A percentile compares a stretch with the other conserved stretches of the same genome.
Conservation (phyloP, 2,797 vertebrate genomes). For the Etheostoma nigrum region DNA sequence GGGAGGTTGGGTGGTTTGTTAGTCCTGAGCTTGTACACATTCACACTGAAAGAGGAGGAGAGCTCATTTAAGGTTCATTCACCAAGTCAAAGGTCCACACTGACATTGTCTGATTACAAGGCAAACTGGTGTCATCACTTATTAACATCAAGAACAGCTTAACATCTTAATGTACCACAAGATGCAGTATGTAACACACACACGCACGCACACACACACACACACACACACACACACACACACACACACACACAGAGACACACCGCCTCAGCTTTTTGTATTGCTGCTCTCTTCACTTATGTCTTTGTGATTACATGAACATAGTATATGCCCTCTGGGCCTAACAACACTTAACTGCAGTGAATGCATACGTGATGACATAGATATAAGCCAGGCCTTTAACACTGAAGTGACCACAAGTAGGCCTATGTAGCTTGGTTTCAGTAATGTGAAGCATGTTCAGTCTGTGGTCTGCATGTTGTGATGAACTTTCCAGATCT, state of each 20-base stretch:
- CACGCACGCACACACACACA: too few relatives aligned
- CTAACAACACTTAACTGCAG: constrained; percentile 25
- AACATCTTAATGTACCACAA: constrained; percentile 9
- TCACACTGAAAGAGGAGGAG: constrained; percentile 15
- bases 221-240: too few relatives aligned
- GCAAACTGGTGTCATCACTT: constrained; percentile 3
- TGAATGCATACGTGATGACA: constrained; percentile 40
- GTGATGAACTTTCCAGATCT: constrained; percentile 81
- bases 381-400: constrained; percentile 56
- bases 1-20: constrained; percentile 25
- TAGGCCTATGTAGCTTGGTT: constrained; percentile 40
- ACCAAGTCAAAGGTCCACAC: constrained; percentile 13
- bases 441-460: constrained; percentile 44
- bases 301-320: constrained; percentile 40
- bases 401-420: constrained; percentile 56
- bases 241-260: neutral
- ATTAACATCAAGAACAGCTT: neutral
- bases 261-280: neutral
- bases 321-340: constrained; percentile 6
- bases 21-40: constrained; percentile 1
- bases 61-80: constrained; percentile 5
- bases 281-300: neutral
- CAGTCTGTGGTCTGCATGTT: constrained; percentile 63
- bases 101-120: neutral
- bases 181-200: neutral